These are phyloP conservation scores for Taurulus bubalis DNA, from an alignment of 2,113 vertebrate genomes.

Conservation along the genomic window DNA sequence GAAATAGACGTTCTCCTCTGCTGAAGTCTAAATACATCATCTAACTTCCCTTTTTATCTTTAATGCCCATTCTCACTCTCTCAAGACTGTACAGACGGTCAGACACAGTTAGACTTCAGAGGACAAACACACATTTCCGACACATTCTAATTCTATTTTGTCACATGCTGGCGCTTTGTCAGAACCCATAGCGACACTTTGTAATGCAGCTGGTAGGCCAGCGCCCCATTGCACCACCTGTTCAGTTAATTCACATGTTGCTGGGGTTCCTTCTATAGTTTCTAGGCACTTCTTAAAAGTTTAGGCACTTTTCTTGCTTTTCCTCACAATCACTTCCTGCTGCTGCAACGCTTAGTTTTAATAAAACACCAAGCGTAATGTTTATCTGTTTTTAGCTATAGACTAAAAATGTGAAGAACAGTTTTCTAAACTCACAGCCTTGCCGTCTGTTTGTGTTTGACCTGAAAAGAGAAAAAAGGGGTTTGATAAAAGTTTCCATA, in stretches of 20 bases:
- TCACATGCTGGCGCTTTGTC: no score
- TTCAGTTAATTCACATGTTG: background rate
- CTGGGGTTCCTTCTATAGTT: no score
- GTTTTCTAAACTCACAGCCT: slow-evolving; percentile 9
- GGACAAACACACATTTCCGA: no score
- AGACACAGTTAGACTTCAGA: background rate
- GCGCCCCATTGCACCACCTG: no score
- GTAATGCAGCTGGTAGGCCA: no score
- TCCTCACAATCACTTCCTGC: background rate
- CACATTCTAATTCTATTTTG: no score
- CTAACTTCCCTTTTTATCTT: slow-evolving; percentile 1
- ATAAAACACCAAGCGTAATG: no score
- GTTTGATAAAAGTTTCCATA: background rate
- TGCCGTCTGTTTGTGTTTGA: background rate
- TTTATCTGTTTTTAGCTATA: background rate
- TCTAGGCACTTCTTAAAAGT: no score
- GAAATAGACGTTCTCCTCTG: background rate
- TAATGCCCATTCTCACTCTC: background rate
- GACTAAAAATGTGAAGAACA: background rate
- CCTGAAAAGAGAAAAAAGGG: slow-evolving; percentile 2
- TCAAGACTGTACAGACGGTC: background rate
- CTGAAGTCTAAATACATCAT: background rate
- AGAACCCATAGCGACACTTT: no score
- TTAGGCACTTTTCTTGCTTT: no score
- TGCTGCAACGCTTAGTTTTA: no score